A percentile compares a stretch with the other conserved stretches of the same genome.
These are phyloP conservation scores for Buceros bicornis DNA, from an alignment of 2,797 vertebrate genomes.

Conservation along the genomic window DNA sequence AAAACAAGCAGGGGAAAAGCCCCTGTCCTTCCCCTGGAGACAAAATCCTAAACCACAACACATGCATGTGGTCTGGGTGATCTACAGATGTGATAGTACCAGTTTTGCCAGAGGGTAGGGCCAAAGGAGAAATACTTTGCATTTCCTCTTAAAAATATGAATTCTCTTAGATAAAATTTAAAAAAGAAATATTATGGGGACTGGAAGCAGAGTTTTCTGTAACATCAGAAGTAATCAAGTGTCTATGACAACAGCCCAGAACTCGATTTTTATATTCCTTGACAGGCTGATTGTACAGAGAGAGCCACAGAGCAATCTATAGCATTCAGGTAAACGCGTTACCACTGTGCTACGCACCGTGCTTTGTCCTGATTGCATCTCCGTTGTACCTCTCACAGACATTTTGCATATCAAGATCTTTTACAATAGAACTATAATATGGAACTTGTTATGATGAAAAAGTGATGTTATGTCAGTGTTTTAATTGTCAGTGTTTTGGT, in stretches of 20 bases:
- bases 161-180: neutral
- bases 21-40: too few relatives aligned
- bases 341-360: neutral
- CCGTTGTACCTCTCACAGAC: neutral
- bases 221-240: neutral
- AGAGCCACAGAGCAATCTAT: neutral
- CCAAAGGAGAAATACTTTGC: neutral
- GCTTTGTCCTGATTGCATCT: neutral
- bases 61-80: neutral
- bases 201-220: neutral
- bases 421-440: neutral
- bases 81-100: neutral
- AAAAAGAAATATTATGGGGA: neutral
- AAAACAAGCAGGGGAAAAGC: too few relatives aligned
- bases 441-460: neutral
- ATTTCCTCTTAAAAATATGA: neutral
- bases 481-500: neutral
- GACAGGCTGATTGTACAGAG: neutral
- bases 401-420: neutral
- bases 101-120: neutral
- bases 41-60: too few relatives aligned
- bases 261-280: neutral
- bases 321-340: neutral
- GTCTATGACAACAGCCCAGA: neutral
- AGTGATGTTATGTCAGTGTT: neutral